Percentiles rank a stretch among this genome's conserved stretches.
Evolutionary conservation across 2,888 invertebrate species (phyloP).

Genomic region (Trachelus stipa): DNA sequence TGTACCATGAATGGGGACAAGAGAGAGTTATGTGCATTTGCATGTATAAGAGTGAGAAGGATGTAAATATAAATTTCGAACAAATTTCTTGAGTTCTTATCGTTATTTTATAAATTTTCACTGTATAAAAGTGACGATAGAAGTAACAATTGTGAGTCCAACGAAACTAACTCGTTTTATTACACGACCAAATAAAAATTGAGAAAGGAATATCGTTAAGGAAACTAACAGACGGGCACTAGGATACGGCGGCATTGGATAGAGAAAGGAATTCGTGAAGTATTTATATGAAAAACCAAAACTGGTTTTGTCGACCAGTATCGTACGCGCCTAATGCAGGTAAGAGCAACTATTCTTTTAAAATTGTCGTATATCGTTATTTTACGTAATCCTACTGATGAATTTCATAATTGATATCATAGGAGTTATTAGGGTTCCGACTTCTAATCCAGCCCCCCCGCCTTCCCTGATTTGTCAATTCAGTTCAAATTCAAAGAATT

Average conservation of each 20-base stretch:
- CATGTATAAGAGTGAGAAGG: neutral
- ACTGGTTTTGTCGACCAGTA: conserved; percentile 1
- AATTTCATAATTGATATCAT: too few species aligned
- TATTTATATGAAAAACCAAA: neutral
- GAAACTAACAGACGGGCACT: neutral
- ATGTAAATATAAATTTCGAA: neutral
- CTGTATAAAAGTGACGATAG: neutral
- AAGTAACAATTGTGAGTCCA: neutral
- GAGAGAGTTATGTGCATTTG: too few species aligned
- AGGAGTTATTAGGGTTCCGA: neutral
- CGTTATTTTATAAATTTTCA: neutral
- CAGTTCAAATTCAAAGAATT: neutral
- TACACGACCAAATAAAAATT: neutral
- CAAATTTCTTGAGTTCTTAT: neutral
- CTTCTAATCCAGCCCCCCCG: neutral
- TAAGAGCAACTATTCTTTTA: neutral
- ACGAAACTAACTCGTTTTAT: neutral
- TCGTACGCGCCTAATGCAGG: neutral
- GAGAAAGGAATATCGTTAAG: neutral
- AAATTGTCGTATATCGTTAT: neutral
- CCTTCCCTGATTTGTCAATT: neutral
- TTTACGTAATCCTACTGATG: neutral
- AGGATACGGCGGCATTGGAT: neutral
- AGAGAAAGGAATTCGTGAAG: neutral
- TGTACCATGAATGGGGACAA: too few species aligned